A percentile compares a stretch with the other conserved stretches of the same genome.
phyloP scores from a whole-genome alignment of 2,888 invertebrate species.

The Epinotia demarniana region DNA sequence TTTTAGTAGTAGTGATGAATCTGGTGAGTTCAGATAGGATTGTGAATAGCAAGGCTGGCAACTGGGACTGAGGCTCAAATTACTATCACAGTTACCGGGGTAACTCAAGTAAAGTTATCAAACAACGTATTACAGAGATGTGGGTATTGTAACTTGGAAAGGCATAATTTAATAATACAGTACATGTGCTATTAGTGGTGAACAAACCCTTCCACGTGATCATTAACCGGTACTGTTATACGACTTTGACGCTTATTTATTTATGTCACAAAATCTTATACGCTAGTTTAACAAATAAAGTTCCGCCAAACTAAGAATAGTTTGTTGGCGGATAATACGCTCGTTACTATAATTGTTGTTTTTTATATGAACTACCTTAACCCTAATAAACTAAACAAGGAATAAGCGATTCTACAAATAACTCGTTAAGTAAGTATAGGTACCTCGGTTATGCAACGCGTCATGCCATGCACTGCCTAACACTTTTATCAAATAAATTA shows the following conservation, averaged over 20 bases:
- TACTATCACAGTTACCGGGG: slow-evolving; percentile 13
- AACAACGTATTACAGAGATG: slow-evolving; percentile 15
- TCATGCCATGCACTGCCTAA: too few relatives aligned
- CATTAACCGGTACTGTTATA: not conserved
- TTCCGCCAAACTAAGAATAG: too few relatives aligned
- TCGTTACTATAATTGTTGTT: too few relatives aligned
- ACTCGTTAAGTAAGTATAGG: too few relatives aligned
- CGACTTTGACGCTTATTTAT: not conserved
- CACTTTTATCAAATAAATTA: too few relatives aligned
- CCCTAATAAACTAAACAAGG: too few relatives aligned
- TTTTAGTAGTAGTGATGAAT: not conserved
- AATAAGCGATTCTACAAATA: too few relatives aligned
- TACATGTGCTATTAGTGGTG: not conserved
- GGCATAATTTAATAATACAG: not conserved
- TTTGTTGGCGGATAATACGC: too few relatives aligned
- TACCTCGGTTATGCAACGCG: too few relatives aligned
- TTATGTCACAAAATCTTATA: too few relatives aligned
- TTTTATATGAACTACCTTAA: too few relatives aligned
- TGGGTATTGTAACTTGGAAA: not conserved
- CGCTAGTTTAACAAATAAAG: too few relatives aligned
- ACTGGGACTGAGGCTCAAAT: slow-evolving; percentile 15
- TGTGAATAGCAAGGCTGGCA: not conserved
- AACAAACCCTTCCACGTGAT: not conserved
- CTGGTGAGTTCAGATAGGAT: not conserved
- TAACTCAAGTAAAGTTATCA: slow-evolving; percentile 15